Conservation (phyloP, 2,888 invertebrate genomes). For the Phyllotreta cruciferae region DNA sequence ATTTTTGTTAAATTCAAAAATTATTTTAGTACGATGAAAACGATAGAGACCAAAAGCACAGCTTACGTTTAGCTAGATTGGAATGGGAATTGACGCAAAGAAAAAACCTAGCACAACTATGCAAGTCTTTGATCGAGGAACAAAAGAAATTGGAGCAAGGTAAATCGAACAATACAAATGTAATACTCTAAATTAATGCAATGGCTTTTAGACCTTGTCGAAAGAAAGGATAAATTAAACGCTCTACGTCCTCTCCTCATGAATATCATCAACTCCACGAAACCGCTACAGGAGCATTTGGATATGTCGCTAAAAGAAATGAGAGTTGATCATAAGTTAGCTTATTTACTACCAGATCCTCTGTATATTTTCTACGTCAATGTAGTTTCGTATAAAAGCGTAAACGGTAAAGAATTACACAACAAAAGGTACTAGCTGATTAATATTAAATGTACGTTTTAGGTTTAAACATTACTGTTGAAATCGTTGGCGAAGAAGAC, state of each 20-base stretch:
- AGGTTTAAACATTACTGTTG: conserved; percentile 59
- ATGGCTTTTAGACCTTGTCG: conserved; percentile 54
- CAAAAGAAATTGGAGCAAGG: conserved; percentile 79
- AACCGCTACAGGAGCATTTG: conserved; percentile 88
- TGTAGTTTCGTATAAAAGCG: conserved; percentile 81
- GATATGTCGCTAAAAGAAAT: conserved; percentile 81
- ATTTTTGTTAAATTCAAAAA: background rate
- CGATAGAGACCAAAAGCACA: conserved; percentile 70
- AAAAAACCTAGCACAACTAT: conserved; percentile 79
- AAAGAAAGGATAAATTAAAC: conserved; percentile 67
- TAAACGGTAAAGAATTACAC: conserved; percentile 64
- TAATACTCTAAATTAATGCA: no score
- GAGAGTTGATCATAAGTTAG: conserved; percentile 77
- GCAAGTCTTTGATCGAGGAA: conserved; percentile 75
- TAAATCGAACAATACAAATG: no score
- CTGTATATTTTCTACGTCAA: conserved; percentile 89
- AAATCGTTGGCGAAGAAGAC: conserved; percentile 72
- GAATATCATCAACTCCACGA: conserved; percentile 77
- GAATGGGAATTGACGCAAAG: conserved; percentile 93
- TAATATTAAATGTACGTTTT: conserved; percentile 25
- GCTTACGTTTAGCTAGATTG: conserved; percentile 81
- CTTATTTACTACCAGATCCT: conserved; percentile 78
- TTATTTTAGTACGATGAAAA: conserved; percentile 47
- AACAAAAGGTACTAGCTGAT: background rate
- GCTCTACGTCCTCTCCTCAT: conserved; percentile 82